phyloP scores from a whole-genome alignment of 2,797 vertebrate species.

The Fistularia tabacaria region DNA sequence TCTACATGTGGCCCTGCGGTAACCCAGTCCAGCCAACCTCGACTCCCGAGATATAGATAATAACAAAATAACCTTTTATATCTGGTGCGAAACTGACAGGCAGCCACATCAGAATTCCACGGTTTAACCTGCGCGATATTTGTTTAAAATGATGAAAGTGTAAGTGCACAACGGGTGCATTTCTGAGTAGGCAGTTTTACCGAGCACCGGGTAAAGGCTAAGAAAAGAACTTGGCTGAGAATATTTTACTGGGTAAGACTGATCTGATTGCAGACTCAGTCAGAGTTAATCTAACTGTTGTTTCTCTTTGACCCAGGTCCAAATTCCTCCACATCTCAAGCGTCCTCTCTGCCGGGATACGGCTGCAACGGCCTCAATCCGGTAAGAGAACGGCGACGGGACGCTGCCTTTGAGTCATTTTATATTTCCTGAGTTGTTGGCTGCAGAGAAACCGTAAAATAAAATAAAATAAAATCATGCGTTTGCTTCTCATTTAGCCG shows the following conservation, averaged over 20 bases:
- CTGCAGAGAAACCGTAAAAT: not conserved
- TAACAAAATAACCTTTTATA: too few relatives aligned
- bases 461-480: not conserved
- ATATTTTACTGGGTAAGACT: slow-evolving; percentile 13
- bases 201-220: too few relatives aligned
- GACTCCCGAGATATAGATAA: too few relatives aligned
- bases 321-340: slow-evolving; percentile 78
- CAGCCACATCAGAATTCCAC: too few relatives aligned
- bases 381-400: slow-evolving; percentile 71
- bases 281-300: slow-evolving; percentile 31
- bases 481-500: slow-evolving; percentile 69
- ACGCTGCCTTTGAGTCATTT: not conserved
- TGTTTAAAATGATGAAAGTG: too few relatives aligned
- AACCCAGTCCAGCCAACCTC: too few relatives aligned
- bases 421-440: not conserved
- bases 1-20: too few relatives aligned
- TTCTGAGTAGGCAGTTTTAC: too few relatives aligned
- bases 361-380: slow-evolving; percentile 81
- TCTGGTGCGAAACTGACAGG: too few relatives aligned
- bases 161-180: too few relatives aligned
- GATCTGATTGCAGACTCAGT: slow-evolving; percentile 12
- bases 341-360: slow-evolving; percentile 84
- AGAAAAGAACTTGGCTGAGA: not conserved
- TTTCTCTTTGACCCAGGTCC: slow-evolving; percentile 67
- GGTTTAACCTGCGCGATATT: too few relatives aligned